Conservation (phyloP, 2,797 vertebrate species). For the Acanthornis magna region DNA sequence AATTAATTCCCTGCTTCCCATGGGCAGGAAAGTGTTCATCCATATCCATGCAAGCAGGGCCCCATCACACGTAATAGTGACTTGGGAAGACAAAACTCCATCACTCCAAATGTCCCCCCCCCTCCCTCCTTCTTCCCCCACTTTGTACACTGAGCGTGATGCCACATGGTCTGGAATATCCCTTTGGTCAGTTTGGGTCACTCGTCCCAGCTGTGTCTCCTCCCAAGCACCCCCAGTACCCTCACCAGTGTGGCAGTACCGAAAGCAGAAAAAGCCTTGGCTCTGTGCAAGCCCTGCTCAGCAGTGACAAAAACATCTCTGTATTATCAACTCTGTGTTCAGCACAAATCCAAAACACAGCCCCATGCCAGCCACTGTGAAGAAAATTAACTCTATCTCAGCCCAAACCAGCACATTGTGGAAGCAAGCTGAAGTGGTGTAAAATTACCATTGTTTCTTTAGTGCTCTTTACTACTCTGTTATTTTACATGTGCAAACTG, state of each 20-base stretch:
- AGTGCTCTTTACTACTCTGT: not conserved
- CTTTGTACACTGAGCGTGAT: not conserved
- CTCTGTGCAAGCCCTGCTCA: not conserved
- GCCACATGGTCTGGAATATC: too few species aligned
- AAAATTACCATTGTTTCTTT: not conserved
- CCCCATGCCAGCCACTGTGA: accelerated
- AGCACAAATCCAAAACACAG: not conserved
- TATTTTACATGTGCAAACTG: not conserved
- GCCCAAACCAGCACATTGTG: not conserved
- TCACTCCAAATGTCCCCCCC: not conserved
- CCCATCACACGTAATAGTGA: accelerated
- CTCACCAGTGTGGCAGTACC: not conserved
- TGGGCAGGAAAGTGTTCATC: not conserved
- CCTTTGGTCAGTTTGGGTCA: not conserved
- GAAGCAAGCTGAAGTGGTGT: not conserved
- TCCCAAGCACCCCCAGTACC: not conserved
- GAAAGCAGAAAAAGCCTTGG: not conserved
- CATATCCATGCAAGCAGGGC: not conserved
- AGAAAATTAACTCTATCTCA: not conserved
- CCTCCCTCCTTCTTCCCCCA: not conserved
- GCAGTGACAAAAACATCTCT: not conserved
- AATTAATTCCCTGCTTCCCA: not conserved
- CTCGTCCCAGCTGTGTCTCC: not conserved
- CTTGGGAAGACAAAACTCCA: not conserved
- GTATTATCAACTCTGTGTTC: accelerated